These are phyloP conservation scores for Drosophila setosimentum DNA, from an alignment of 2,888 invertebrate species.

Conservation along the genomic window DNA sequence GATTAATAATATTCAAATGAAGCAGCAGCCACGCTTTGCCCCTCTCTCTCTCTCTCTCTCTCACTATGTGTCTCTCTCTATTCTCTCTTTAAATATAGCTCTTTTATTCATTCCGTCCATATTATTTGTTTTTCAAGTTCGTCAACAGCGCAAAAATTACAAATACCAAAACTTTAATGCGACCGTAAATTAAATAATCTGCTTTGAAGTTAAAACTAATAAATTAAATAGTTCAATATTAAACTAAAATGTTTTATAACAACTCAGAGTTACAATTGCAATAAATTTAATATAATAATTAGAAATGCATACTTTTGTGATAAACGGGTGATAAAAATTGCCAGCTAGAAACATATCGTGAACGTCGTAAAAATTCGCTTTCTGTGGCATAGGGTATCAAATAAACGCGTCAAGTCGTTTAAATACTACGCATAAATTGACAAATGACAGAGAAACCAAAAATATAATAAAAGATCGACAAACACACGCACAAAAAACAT, in stretches of 20 bases:
- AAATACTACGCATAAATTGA: slow-evolving; percentile 43
- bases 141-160: slow-evolving; percentile 41
- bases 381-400: background rate
- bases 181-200: slow-evolving; percentile 21
- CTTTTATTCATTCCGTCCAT: slow-evolving; percentile 17
- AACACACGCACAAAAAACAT: slow-evolving; percentile 51
- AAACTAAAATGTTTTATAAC: background rate
- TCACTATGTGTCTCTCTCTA: background rate
- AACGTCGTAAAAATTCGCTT: background rate
- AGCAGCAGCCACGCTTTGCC: slow-evolving; percentile 44
- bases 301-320: background rate
- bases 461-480: slow-evolving; percentile 15
- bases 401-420: slow-evolving; percentile 23
- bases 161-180: background rate
- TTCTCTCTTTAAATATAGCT: background rate
- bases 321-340: background rate
- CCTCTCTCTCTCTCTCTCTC: slow-evolving; percentile 13
- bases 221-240: background rate
- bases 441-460: slow-evolving; percentile 5
- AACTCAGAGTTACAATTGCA: background rate
- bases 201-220: background rate
- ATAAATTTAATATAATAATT: background rate
- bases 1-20: slow-evolving; percentile 49
- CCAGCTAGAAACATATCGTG: background rate
- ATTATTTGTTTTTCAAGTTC: slow-evolving; percentile 55